Conservation (phyloP, 2,888 invertebrate genomes). For the Colletes collaris region DNA sequence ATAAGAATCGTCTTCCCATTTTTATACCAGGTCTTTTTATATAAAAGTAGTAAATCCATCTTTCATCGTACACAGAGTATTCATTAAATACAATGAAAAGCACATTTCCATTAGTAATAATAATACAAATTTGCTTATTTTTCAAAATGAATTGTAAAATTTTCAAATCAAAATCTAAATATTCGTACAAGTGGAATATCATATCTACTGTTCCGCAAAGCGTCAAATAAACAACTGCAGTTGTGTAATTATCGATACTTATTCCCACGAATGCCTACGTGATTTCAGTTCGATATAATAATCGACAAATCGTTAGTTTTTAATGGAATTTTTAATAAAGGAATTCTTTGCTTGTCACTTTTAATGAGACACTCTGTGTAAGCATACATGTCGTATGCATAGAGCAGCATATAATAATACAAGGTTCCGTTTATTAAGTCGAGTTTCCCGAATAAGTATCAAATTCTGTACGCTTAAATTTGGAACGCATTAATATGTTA, state of each 20-base stretch:
- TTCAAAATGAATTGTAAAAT: not conserved
- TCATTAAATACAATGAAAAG: conserved; percentile 13
- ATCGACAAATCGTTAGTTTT: not conserved
- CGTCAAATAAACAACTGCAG: too few relatives aligned
- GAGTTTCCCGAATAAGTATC: conserved; percentile 15
- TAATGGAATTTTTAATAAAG: not conserved
- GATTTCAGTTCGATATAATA: not conserved
- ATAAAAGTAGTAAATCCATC: conserved; percentile 16
- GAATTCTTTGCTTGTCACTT: not conserved
- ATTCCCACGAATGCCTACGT: not conserved
- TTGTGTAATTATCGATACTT: not conserved
- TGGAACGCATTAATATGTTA: not conserved
- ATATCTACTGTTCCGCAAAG: too few relatives aligned
- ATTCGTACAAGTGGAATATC: not conserved
- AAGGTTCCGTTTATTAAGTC: conserved; percentile 4
- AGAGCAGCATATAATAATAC: conserved; percentile 8
- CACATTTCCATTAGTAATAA: not conserved
- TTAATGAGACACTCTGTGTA: conserved; percentile 18
- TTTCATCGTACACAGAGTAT: conserved; percentile 8
- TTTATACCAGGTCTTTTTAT: conserved; percentile 43
- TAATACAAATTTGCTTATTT: not conserved
- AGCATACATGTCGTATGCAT: conserved; percentile 17
- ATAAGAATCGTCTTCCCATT: conserved; percentile 63
- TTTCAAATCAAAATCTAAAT: not conserved
- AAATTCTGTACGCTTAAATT: not conserved